A percentile compares a stretch with the other conserved stretches of the same genome.
Conservation (phyloP, 2,888 invertebrate genomes). For the Drosophila pullipes region DNA sequence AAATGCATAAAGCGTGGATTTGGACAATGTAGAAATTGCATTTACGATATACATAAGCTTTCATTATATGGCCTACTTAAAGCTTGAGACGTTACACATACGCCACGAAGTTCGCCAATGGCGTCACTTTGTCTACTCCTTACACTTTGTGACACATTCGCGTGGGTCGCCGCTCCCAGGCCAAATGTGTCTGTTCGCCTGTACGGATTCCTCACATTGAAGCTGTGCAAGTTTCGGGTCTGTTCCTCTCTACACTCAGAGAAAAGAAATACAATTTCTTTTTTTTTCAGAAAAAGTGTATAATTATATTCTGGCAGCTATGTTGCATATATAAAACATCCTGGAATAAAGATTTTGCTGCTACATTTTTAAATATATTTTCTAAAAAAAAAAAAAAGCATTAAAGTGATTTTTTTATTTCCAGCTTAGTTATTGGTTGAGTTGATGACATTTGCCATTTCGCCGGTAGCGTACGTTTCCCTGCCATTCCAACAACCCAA, state of each 20-base stretch:
- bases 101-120: constrained; percentile 42
- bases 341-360: not conserved
- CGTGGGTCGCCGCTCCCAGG: constrained; percentile 6
- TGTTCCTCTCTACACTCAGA: not conserved
- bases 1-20: constrained; percentile 36
- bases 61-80: constrained; percentile 19
- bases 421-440: not conserved
- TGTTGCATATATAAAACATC: not conserved
- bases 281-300: not conserved
- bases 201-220: constrained; percentile 3
- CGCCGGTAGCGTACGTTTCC: not conserved
- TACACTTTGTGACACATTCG: constrained; percentile 28
- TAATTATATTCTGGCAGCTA: not conserved
- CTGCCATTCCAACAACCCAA: not conserved
- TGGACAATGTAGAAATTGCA: constrained; percentile 27
- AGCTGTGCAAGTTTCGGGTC: constrained; percentile 35
- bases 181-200: not conserved
- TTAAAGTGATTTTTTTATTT: not conserved
- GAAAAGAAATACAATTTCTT: not conserved
- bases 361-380: not conserved
- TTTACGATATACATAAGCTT: constrained; percentile 49
- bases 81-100: constrained; percentile 47
- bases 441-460: constrained; percentile 65
- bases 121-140: constrained; percentile 64
- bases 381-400: not conserved